These are phyloP conservation scores for Dicycla oo DNA, from an alignment of 2,888 invertebrate genomes.

Conservation along the genomic window DNA sequence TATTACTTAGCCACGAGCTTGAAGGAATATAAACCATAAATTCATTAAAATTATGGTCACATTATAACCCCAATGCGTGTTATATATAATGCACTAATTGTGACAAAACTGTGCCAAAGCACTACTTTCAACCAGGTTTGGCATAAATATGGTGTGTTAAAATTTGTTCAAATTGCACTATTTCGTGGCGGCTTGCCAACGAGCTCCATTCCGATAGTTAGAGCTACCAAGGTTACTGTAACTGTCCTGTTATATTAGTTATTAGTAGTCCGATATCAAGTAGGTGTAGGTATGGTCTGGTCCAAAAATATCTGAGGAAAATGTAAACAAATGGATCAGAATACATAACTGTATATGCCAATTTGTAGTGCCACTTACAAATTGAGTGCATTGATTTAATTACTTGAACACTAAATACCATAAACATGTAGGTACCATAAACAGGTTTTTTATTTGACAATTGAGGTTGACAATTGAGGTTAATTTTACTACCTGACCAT, in stretches of 20 bases:
- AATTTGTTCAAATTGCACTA: conserved; percentile 56
- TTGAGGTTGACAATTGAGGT: not conserved
- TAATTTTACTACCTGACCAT: not conserved
- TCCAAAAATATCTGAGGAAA: not conserved
- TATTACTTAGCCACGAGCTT: too few relatives aligned
- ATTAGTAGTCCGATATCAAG: not conserved
- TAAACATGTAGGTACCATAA: too few relatives aligned
- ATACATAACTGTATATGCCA: not conserved
- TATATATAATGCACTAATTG: conserved; percentile 41
- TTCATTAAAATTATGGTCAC: conserved; percentile 3
- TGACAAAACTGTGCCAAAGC: conserved; percentile 53
- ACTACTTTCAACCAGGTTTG: conserved; percentile 47
- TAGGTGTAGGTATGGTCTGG: not conserved
- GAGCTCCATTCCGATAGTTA: conserved; percentile 27
- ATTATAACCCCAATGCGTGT: conserved; percentile 22
- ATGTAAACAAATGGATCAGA: not conserved
- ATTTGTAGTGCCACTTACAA: not conserved
- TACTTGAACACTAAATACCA: not conserved
- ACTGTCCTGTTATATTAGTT: conserved; percentile 1
- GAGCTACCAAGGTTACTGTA: conserved; percentile 30
- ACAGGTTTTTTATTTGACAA: too few relatives aligned
- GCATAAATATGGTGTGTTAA: conserved; percentile 59
- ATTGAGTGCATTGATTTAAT: not conserved
- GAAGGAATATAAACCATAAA: not conserved
- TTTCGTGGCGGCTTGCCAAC: conserved; percentile 49